phyloP scores from a whole-genome alignment of 1,140 invertebrate genomes.

The Sminthurinus signatus region DNA sequence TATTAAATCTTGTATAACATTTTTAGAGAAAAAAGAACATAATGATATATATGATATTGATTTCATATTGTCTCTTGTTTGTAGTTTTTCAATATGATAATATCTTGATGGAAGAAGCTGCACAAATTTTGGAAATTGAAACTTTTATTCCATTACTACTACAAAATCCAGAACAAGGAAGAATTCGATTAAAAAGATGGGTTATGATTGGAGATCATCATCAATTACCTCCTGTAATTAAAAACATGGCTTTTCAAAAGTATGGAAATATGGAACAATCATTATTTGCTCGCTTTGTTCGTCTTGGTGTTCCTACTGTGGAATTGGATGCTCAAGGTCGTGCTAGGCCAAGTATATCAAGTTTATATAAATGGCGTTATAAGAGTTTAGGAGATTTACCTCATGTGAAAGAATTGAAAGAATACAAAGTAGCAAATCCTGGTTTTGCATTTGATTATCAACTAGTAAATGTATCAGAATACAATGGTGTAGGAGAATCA shows the following conservation, averaged over 20 bases:
- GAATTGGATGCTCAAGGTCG: slow-evolving; percentile 96
- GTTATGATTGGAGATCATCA: slow-evolving; percentile 94
- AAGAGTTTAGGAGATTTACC: slow-evolving; percentile 85
- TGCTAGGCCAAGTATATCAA: slow-evolving; percentile 83
- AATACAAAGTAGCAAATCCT: slow-evolving; percentile 84
- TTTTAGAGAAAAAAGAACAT: too few relatives aligned
- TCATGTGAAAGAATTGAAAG: slow-evolving; percentile 73
- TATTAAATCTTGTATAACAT: too few relatives aligned
- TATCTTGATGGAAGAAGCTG: slow-evolving; percentile 98
- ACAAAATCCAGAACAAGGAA: slow-evolving; percentile 94
- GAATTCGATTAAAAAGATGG: slow-evolving; percentile 95
- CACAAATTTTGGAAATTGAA: slow-evolving; percentile 98
- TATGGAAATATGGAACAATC: slow-evolving; percentile 99
- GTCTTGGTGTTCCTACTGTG: slow-evolving; percentile 92
- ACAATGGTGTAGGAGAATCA: slow-evolving; percentile 93
- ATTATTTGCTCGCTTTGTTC: slow-evolving; percentile 90
- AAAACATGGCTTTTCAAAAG: slow-evolving; percentile 99
- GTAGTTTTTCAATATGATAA: slow-evolving; percentile 93
- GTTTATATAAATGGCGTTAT: slow-evolving; percentile 97
- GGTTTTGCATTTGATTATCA: slow-evolving; percentile 93
- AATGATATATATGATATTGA: too few relatives aligned
- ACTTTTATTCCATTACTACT: slow-evolving; percentile 97
- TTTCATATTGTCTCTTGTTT: slow-evolving; percentile 24
- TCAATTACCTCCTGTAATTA: slow-evolving; percentile 97
- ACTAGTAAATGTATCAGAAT: slow-evolving; percentile 92